A percentile compares a stretch with the other conserved stretches of the same genome.
Evolutionary conservation across 2,113 vertebrate genomes (phyloP).

Genomic region (Mugil cephalus): DNA sequence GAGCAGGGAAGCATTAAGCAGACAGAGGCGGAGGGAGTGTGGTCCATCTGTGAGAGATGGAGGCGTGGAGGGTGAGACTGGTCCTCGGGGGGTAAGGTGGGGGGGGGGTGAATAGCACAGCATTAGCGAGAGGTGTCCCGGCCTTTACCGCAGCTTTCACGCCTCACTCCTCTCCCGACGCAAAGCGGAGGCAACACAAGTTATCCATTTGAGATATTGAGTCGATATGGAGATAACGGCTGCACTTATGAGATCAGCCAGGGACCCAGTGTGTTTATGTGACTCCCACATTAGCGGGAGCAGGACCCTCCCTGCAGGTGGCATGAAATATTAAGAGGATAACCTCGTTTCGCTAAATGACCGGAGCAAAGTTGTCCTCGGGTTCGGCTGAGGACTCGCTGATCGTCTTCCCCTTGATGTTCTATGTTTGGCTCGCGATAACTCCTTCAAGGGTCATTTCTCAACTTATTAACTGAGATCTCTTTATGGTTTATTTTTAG

Average conservation of each 20-base stretch:
- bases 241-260: conserved; percentile 85
- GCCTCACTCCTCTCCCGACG: conserved; percentile 88
- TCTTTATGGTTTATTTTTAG: conserved; percentile 5
- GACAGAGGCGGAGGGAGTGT: conserved; percentile 68
- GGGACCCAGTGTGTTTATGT: conserved; percentile 88
- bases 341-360: conserved; percentile 88
- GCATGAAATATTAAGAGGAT: conserved; percentile 90
- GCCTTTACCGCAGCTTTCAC: conserved; percentile 84
- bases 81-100: conserved; percentile 46
- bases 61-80: no score
- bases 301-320: conserved; percentile 87
- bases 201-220: conserved; percentile 92
- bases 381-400: conserved; percentile 21
- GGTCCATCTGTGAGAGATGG: conserved; percentile 68
- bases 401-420: conserved; percentile 9
- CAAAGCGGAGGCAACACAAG: conserved; percentile 90
- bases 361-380: conserved; percentile 70
- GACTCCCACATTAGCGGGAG: conserved; percentile 87
- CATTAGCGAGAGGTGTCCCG: conserved; percentile 76
- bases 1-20: conserved; percentile 65
- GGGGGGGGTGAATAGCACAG: conserved; percentile 55
- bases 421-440: conserved; percentile 4
- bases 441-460: conserved; percentile 17
- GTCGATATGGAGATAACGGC: conserved; percentile 90
- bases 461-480: conserved; percentile 11